Percentiles rank a stretch among this genome's conserved stretches.
phyloP scores from a whole-genome alignment of 2,888 invertebrate genomes.

The Thymelicus lineola region DNA sequence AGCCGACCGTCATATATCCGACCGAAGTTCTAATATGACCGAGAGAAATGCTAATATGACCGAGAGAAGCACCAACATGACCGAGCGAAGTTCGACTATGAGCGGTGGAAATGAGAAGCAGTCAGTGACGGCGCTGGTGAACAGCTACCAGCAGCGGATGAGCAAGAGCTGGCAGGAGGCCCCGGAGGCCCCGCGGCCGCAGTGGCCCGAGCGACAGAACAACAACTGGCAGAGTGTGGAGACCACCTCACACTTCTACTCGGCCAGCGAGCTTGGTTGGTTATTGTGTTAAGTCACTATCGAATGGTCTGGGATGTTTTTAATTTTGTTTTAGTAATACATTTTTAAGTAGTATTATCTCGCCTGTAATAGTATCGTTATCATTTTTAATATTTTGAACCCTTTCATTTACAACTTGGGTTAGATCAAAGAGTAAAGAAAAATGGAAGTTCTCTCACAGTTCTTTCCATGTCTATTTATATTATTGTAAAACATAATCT shows the following conservation, averaged over 20 bases:
- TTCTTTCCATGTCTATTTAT: too few relatives aligned
- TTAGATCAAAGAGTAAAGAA: too few relatives aligned
- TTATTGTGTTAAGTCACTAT: conserved; percentile 40
- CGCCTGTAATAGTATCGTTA: too few relatives aligned
- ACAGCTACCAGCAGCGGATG: conserved; percentile 75
- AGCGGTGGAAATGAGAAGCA: conserved; percentile 52
- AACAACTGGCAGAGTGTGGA: conserved; percentile 70
- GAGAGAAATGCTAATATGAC: conserved; percentile 35
- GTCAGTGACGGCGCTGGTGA: conserved; percentile 74
- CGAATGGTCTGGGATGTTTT: conserved; percentile 14
- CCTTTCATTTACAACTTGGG: too few relatives aligned
- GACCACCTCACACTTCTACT: conserved; percentile 73
- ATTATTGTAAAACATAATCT: too few relatives aligned
- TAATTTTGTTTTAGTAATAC: too few relatives aligned
- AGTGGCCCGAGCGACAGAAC: conserved; percentile 53
- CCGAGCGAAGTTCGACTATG: conserved; percentile 35
- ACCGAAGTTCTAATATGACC: conserved; percentile 8
- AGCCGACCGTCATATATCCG: conserved; percentile 5
- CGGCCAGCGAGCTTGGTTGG: conserved; percentile 78
- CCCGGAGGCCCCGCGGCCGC: conserved; percentile 47
- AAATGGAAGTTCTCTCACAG: too few relatives aligned
- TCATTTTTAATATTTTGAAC: too few relatives aligned
- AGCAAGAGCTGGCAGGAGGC: conserved; percentile 55
- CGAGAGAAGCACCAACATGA: conserved; percentile 30
- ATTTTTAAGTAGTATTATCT: too few relatives aligned